A percentile compares a stretch with the other conserved stretches of the same genome.
Evolutionary conservation across 2,113 vertebrate species (phyloP).

Genomic region (Murina feae): DNA sequence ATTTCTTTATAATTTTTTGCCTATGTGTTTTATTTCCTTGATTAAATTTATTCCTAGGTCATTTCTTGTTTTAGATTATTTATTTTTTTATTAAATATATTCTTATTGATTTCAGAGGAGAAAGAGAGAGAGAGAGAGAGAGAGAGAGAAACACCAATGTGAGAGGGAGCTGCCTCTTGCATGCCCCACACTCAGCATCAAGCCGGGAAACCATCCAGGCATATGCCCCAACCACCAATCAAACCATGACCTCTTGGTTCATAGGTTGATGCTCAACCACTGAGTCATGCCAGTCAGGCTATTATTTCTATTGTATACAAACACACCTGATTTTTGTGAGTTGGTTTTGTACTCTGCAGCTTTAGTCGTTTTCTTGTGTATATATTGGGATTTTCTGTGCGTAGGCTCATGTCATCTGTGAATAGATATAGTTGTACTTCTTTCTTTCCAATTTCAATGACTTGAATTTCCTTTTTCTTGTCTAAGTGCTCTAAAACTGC

Average conservation of each 20-base stretch:
- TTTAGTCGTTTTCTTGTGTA: not conserved
- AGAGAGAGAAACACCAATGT: too few species aligned
- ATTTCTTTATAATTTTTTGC: not conserved
- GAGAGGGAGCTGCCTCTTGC: too few species aligned
- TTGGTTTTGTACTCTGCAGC: not conserved
- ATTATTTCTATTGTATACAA: not conserved
- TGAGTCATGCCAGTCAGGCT: too few species aligned
- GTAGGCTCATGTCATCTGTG: not conserved
- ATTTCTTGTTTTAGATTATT: not conserved
- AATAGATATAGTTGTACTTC: not conserved
- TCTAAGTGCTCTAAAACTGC: not conserved
- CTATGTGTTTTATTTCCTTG: not conserved
- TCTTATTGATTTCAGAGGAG: too few species aligned
- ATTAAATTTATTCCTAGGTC: not conserved
- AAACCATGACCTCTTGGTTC: too few species aligned
- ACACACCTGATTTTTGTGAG: not conserved
- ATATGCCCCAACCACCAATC: too few species aligned
- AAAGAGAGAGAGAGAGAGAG: too few species aligned
- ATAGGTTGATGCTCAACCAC: too few species aligned
- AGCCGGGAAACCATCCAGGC: too few species aligned
- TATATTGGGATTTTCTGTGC: not conserved
- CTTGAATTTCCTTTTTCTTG: not conserved
- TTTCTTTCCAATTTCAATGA: not conserved
- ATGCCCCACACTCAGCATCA: too few species aligned
- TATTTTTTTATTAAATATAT: not conserved